Percentiles rank a stretch among this genome's conserved stretches.
Conservation (phyloP, 1,140 invertebrate genomes). For the Drosophila gunungcola region DNA sequence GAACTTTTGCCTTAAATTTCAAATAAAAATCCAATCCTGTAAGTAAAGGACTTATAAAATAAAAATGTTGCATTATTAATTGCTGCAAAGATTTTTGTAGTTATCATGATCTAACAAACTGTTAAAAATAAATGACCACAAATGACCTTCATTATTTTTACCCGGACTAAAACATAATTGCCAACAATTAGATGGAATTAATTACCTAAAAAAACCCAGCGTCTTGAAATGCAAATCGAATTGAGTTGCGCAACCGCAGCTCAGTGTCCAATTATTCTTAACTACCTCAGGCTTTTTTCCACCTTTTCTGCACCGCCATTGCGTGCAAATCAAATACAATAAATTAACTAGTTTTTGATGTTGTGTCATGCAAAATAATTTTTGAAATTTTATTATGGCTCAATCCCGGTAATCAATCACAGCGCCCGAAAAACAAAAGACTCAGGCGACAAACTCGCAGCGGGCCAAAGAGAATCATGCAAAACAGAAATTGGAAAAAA, state of each 20-base stretch:
- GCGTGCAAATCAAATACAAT: conserved; percentile 42
- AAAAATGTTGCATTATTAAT: no score
- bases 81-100: not conserved
- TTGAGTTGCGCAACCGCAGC: conserved; percentile 33
- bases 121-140: conserved; percentile 1
- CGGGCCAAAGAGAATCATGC: conserved; percentile 13
- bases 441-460: conserved; percentile 68
- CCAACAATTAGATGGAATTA: conserved; percentile 39
- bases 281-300: conserved; percentile 14
- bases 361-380: conserved; percentile 79
- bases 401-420: conserved; percentile 74
- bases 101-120: not conserved
- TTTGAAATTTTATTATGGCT: conserved; percentile 66
- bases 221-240: conserved; percentile 48
- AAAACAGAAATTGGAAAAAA: conserved; percentile 25
- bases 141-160: conserved; percentile 24
- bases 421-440: conserved; percentile 63
- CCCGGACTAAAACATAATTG: conserved; percentile 35
- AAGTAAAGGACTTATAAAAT: no score
- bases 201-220: conserved; percentile 9
- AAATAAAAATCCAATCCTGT: not conserved
- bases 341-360: conserved; percentile 55
- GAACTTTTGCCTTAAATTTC: not conserved
- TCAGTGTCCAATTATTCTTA: conserved; percentile 30
- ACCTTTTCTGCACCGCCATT: conserved; percentile 12